A percentile compares a stretch with the other conserved stretches of the same genome.
These are phyloP conservation scores for Charaxes varanes DNA, from an alignment of 1,140 invertebrate genomes.

Conservation along the genomic window DNA sequence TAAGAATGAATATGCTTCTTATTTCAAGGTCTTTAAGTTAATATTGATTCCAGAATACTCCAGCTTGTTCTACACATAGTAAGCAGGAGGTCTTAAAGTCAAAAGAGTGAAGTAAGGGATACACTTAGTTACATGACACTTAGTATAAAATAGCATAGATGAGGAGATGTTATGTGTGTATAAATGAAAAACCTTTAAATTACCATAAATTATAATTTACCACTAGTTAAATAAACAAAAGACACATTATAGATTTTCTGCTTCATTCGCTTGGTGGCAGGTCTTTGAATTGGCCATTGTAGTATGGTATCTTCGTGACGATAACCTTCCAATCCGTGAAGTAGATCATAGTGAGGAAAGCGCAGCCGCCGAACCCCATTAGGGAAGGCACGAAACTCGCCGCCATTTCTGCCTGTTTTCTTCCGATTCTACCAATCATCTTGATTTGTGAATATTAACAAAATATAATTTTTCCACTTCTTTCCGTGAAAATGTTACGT, in stretches of 20 bases:
- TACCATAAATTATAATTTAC: conserved; percentile 18
- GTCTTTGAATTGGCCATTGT: conserved; percentile 81
- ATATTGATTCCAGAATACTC: no score
- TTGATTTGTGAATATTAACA: background rate
- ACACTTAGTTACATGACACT: no score
- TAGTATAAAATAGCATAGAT: background rate
- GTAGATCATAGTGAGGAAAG: conserved; percentile 76
- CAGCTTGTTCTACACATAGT: no score
- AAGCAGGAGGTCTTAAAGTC: no score
- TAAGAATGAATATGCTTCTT: no score
- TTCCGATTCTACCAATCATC: conserved; percentile 53
- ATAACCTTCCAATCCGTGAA: conserved; percentile 86
- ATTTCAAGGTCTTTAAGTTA: no score
- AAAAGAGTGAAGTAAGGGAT: conserved; percentile 1
- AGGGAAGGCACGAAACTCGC: conserved; percentile 66
- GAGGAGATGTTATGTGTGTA: no score
- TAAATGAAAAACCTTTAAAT: conserved; percentile 6
- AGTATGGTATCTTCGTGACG: conserved; percentile 82
- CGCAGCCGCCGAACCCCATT: conserved; percentile 77
- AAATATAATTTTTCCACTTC: background rate
- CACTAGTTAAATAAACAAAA: conserved; percentile 14
- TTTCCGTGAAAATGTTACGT: conserved; percentile 4
- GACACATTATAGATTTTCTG: background rate
- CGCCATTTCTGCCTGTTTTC: conserved; percentile 46
- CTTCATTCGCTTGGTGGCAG: conserved; percentile 27